Evolutionary conservation across 2,113 vertebrate genomes (phyloP).

Genomic region (Pangasianodon hypophthalmus): DNA sequence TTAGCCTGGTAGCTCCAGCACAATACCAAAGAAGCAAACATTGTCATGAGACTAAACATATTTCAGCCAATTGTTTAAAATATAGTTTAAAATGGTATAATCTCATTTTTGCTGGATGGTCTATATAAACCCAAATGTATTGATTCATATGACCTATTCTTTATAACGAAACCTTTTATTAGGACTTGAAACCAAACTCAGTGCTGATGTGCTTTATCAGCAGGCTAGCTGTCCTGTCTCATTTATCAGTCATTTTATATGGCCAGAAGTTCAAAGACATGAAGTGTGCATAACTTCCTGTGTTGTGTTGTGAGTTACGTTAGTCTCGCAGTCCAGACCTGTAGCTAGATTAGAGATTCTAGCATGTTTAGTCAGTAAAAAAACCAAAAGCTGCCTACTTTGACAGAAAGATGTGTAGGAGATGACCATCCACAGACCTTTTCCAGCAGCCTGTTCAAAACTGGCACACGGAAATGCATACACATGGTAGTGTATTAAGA

Average conservation of each 20-base stretch:
- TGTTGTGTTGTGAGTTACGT: background rate
- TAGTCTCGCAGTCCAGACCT: background rate
- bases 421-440: no score
- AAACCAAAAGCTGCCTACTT: no score
- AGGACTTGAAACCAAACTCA: background rate
- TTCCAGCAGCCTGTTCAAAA: no score
- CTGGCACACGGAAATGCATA: background rate
- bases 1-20: no score
- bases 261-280: background rate
- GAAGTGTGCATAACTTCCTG: background rate
- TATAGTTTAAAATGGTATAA: no score
- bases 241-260: background rate
- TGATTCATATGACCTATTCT: background rate
- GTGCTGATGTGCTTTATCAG: background rate
- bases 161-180: background rate
- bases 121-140: background rate
- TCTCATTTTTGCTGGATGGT: background rate
- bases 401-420: no score
- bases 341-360: background rate
- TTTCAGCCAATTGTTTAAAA: no score
- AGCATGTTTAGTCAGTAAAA: no score
- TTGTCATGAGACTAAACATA: no score
- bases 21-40: no score
- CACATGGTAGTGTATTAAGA: background rate
- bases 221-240: background rate